These are phyloP conservation scores for Ochropacha duplaris DNA, from an alignment of 2,888 invertebrate species.

Conservation along the genomic window DNA sequence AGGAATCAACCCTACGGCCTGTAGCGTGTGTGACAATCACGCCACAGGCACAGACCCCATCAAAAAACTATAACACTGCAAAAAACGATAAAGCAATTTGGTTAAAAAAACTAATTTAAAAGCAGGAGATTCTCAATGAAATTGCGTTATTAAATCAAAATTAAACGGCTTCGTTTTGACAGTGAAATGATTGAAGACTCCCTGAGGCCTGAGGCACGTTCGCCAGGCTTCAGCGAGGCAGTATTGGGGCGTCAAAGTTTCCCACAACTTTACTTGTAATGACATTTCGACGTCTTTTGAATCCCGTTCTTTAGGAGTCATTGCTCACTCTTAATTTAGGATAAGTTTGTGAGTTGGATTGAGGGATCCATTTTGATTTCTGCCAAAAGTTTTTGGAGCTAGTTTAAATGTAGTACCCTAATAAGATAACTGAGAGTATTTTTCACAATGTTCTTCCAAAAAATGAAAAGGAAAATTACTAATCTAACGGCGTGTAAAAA, in stretches of 20 bases:
- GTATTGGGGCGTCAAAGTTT: slow-evolving; percentile 20
- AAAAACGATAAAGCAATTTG: too few species aligned
- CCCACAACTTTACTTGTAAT: slow-evolving; percentile 27
- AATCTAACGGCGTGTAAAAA: neutral
- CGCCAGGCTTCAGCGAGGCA: slow-evolving; percentile 6
- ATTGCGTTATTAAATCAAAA: neutral
- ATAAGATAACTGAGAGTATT: too few species aligned
- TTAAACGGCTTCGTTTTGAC: slow-evolving; percentile 20
- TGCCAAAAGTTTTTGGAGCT: neutral
- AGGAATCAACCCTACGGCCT: too few species aligned
- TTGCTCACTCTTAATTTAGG: neutral
- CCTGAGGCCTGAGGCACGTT: neutral
- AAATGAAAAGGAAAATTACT: neutral
- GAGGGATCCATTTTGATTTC: neutral
- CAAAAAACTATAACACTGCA: too few species aligned
- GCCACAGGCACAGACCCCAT: too few species aligned
- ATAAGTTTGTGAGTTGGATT: neutral
- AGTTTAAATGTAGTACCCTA: too few species aligned
- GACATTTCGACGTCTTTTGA: slow-evolving; percentile 23
- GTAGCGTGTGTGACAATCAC: too few species aligned
- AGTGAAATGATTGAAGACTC: slow-evolving; percentile 16
- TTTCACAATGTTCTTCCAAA: neutral
- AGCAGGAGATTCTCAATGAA: neutral
- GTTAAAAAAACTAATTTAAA: too few species aligned
- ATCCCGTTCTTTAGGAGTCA: slow-evolving; percentile 15